Conservation (phyloP, 2,888 invertebrate species). For the Antheraea assamensis region DNA sequence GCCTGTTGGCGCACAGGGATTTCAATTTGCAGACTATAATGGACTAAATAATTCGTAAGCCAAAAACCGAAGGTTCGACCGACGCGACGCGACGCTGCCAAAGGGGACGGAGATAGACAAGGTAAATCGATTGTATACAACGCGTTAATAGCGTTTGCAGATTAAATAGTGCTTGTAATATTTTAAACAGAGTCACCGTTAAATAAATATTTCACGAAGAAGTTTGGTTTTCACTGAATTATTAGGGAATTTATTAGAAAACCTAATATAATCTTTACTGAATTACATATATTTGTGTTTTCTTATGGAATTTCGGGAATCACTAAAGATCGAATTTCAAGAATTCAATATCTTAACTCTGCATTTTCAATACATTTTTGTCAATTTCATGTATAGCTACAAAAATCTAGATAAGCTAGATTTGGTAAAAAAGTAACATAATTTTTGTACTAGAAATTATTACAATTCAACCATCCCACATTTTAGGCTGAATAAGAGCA, state of each 20-base stretch:
- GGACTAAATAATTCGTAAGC: conserved; percentile 27
- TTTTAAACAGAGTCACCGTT: background rate
- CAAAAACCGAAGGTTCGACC: conserved; percentile 10
- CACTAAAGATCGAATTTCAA: too few species aligned
- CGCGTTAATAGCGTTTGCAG: background rate
- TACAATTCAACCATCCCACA: too few species aligned
- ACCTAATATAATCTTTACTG: background rate
- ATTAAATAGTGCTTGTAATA: background rate
- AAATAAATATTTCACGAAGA: background rate
- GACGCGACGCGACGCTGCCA: background rate
- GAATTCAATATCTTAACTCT: too few species aligned
- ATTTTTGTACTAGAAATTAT: too few species aligned
- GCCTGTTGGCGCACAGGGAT: conserved; percentile 48
- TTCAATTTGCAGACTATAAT: conserved; percentile 65
- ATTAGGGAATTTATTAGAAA: background rate
- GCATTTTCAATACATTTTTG: too few species aligned
- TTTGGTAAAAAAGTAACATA: too few species aligned
- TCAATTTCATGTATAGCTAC: too few species aligned
- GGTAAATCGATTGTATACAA: conserved; percentile 4
- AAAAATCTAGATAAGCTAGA: too few species aligned
- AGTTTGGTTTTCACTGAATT: background rate
- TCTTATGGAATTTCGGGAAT: too few species aligned
- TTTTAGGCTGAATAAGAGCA: too few species aligned
- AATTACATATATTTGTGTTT: too few species aligned
- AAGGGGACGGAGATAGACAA: conserved; percentile 7